Base-by-base conservation (phyloP, 2,888 invertebrate species). In the Pyralis farinalis region DNA sequence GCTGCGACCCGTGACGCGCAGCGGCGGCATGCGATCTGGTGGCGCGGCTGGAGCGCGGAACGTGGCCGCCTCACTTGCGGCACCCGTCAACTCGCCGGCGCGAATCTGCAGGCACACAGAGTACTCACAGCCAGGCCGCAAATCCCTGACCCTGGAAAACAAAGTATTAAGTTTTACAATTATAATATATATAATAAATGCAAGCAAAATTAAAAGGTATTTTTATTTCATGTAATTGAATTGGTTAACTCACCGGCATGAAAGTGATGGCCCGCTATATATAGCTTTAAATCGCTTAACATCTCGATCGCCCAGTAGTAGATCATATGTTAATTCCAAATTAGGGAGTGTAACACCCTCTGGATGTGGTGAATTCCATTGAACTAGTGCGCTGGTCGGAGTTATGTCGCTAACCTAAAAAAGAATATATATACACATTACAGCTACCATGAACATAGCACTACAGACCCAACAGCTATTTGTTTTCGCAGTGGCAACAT, bases 101-200 rank as follows among this genome's bases (percentile, higher is more conserved):
- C 94, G 92, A 55, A 95, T 95, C 78, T 94, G 94, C 51, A 95
- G 88, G 63, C 95, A 94, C 55, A 97, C 94, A 45, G 94, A 93
- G 82, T 97, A 97, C 71, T 96, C 95, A 70, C 95, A 94, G n/a
- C 95, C 96, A 8, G 97, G 97, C 71, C 94, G 92, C 62, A 97
- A 87, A 79, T 97, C 96, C 73, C 95, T 93, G 48, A 97, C 93
- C 58, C 89, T 89, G 66, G 1, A 48, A 48, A 37, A n/a, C n/a
- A n/a, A n/a, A n/a, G n/a, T n/a, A n/a, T n/a, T n/a, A n/a, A n/a
- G n/a, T n/a, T n/a, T n/a, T n/a, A n/a, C n/a, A n/a, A 8, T 12
- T 8, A 31, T 16, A 3, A 16, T 16, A 4, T 16, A 4, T 16
- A 16, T 4, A 16, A 4, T 16, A 16, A 16, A 16, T 2, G 16